A percentile compares a stretch with the other conserved stretches of the same genome.
Conservation (phyloP, 2,113 vertebrate species). For the Lophotis ruficrista region DNA sequence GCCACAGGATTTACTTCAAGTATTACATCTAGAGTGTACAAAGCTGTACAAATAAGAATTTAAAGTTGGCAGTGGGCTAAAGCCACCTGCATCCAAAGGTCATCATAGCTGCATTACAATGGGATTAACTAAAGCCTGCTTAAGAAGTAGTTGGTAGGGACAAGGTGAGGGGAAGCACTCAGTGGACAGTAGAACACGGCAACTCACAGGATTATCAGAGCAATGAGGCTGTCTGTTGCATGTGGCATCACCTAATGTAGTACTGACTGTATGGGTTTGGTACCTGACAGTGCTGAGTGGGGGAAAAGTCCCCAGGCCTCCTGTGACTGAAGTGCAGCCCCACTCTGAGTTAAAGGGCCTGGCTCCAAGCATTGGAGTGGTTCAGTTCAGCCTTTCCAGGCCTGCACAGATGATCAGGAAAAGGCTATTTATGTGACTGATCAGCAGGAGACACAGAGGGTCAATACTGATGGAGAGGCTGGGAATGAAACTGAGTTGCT, state of each 20-base stretch:
- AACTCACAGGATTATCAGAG: background rate
- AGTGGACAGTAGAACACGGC: background rate
- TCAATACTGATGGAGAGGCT: background rate
- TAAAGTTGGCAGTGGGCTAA: background rate
- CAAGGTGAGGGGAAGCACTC: background rate
- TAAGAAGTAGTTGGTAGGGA: background rate
- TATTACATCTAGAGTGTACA: background rate
- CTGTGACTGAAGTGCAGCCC: background rate
- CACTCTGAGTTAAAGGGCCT: background rate
- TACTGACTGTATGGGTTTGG: background rate
- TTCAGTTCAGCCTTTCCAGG: background rate
- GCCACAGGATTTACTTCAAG: background rate
- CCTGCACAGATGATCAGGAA: background rate
- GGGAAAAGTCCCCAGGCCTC: background rate
- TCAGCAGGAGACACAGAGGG: background rate
- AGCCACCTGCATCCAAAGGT: background rate
- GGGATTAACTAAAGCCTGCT: background rate
- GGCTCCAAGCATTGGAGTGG: background rate
- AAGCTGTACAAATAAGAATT: background rate
- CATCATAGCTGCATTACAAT: background rate
- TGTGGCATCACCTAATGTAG: background rate
- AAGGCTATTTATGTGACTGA: background rate
- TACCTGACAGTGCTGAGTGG: accelerated
- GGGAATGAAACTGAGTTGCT: background rate
- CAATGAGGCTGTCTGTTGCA: background rate